phyloP scores from a whole-genome alignment of 1,140 invertebrate species.

The Drosophila kanapiae region DNA sequence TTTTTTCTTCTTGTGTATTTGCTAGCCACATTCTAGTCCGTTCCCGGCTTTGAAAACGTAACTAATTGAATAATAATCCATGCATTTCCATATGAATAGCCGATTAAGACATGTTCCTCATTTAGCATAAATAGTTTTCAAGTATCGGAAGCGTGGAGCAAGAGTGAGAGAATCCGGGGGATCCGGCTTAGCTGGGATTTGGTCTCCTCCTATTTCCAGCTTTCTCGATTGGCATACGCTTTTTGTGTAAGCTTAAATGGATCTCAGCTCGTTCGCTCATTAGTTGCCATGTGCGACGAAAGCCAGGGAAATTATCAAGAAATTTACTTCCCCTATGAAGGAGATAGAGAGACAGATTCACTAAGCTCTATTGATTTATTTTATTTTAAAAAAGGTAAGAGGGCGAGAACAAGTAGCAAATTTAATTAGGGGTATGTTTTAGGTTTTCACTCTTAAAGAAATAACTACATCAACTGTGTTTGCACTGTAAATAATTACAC shows the following conservation, averaged over 20 bases:
- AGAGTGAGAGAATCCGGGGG: conserved; percentile 22
- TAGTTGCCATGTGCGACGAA: conserved; percentile 35
- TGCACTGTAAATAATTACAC: not conserved
- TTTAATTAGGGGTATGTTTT: not conserved
- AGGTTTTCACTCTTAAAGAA: not conserved
- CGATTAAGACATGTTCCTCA: conserved; percentile 78
- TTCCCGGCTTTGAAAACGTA: conserved; percentile 57
- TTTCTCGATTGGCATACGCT: conserved; percentile 9
- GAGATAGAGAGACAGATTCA: not conserved
- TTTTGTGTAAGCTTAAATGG: conserved; percentile 33
- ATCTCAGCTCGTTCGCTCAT: conserved; percentile 31
- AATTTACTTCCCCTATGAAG: conserved; percentile 14
- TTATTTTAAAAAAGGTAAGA: not conserved
- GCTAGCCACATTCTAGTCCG: conserved; percentile 42
- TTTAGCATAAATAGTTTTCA: conserved; percentile 71
- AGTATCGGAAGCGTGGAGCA: conserved; percentile 40
- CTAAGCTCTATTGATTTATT: conserved; percentile 18
- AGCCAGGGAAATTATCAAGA: conserved; percentile 61
- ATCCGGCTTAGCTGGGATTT: conserved; percentile 30
- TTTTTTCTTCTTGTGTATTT: conserved; percentile 28
- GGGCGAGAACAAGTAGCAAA: too few species aligned
- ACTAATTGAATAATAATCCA: conserved; percentile 83
- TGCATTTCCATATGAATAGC: conserved; percentile 79
- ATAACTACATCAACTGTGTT: not conserved
- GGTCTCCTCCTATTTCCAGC: not conserved